Evolutionary conservation across 2,888 invertebrate genomes (phyloP).

Genomic region (Holacanthella duospinosa): DNA sequence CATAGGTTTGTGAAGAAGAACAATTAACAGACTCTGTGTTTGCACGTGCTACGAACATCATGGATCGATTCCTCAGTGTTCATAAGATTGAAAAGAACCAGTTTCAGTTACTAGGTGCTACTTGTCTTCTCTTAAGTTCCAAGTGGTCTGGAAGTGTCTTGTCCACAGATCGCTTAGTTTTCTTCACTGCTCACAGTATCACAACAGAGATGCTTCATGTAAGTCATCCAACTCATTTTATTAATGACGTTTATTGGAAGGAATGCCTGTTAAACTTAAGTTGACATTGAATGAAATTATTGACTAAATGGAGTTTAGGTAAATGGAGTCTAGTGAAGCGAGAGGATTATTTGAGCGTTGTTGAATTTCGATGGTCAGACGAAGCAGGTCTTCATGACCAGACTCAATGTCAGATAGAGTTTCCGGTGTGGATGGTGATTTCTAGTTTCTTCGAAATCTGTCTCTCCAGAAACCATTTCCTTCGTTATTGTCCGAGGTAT

Average conservation of each 20-base stretch:
- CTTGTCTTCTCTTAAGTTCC: constrained; percentile 82
- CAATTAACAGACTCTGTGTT: constrained; percentile 89
- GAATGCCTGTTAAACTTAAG: too few species aligned
- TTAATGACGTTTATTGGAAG: too few species aligned
- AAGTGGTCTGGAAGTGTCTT: constrained; percentile 83
- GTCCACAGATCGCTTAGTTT: constrained; percentile 68
- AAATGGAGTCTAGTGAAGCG: too few species aligned
- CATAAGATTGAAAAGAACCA: constrained; percentile 73
- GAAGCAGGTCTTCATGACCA: constrained; percentile 17
- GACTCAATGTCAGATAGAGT: constrained; percentile 23
- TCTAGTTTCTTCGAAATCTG: neutral
- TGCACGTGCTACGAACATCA: constrained; percentile 77
- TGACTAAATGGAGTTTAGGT: too few species aligned
- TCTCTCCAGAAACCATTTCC: neutral
- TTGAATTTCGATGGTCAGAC: neutral
- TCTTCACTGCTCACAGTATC: constrained; percentile 90
- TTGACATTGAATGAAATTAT: too few species aligned
- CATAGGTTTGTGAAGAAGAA: constrained; percentile 84
- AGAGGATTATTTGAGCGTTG: neutral
- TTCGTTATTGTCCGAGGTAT: neutral
- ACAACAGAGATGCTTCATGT: constrained; percentile 75
- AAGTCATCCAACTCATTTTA: constrained; percentile 53
- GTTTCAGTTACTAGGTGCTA: constrained; percentile 82
- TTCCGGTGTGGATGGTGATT: constrained; percentile 14
- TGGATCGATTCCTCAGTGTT: constrained; percentile 84